phyloP scores from a whole-genome alignment of 2,797 vertebrate genomes.

The Sebastes glaucus region DNA sequence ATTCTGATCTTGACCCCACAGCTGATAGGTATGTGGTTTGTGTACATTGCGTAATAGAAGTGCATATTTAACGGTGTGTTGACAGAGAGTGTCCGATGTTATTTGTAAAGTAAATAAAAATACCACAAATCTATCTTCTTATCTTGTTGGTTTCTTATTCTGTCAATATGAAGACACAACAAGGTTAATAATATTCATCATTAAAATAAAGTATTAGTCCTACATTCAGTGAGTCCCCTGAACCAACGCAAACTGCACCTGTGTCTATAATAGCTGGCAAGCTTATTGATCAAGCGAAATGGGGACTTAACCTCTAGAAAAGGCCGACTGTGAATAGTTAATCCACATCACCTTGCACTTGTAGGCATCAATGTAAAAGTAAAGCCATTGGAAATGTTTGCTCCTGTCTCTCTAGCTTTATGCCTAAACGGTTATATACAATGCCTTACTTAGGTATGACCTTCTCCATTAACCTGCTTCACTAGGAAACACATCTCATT shows the following conservation, averaged over 20 bases:
- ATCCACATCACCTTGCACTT: background rate
- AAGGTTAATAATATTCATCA: background rate
- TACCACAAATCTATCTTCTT: background rate
- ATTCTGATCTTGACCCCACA: too few species aligned
- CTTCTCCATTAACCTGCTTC: background rate
- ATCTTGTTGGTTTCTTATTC: background rate
- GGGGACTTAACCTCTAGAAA: background rate
- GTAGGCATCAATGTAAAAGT: background rate
- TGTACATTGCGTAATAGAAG: too few species aligned
- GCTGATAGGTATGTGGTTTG: too few species aligned
- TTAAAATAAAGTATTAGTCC: background rate
- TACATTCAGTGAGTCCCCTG: too few species aligned
- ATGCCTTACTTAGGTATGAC: background rate
- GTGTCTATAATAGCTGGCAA: background rate
- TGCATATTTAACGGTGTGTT: too few species aligned
- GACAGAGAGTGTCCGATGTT: too few species aligned
- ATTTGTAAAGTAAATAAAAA: too few species aligned
- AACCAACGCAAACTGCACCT: too few species aligned
- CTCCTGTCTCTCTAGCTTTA: background rate
- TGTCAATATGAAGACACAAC: background rate
- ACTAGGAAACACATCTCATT: background rate
- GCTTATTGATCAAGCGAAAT: background rate
- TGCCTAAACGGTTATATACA: background rate
- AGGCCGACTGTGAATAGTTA: background rate
- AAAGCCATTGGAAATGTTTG: background rate